Evolutionary conservation across 2,113 vertebrate species (phyloP).

Genomic region (Odocoileus virginianus): DNA sequence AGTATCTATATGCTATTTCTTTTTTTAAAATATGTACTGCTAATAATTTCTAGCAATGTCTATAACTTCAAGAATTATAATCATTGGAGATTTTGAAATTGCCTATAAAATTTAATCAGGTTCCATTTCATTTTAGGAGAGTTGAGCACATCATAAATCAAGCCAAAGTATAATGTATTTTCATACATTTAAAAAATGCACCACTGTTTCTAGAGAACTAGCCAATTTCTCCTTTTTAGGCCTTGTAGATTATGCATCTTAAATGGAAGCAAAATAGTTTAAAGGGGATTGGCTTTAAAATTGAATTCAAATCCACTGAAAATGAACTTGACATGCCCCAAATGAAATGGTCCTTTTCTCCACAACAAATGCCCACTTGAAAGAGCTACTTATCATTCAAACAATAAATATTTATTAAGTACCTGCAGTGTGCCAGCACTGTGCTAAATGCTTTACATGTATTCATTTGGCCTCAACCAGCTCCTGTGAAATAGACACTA

Average conservation of each 20-base stretch:
- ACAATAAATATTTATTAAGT: neutral
- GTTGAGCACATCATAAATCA: neutral
- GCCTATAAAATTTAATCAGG: neutral
- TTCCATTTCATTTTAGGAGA: neutral
- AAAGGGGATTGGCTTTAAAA: neutral
- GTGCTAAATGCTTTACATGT: neutral
- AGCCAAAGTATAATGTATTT: neutral
- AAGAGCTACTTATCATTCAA: neutral
- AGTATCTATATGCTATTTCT: neutral
- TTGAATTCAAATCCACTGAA: neutral
- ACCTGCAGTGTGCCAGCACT: neutral
- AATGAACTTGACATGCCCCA: neutral
- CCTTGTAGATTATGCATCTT: neutral
- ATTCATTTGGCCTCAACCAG: neutral
- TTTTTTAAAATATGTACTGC: neutral
- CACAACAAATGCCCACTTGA: neutral
- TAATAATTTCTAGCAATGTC: neutral
- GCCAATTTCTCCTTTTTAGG: neutral
- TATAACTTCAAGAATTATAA: neutral
- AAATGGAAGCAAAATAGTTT: constrained; percentile 1
- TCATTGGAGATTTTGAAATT: neutral
- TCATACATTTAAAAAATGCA: neutral
- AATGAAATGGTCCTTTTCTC: neutral
- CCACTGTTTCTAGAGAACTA: neutral
- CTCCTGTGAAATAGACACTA: neutral